Conservation (phyloP, 2,113 vertebrate genomes). For the Stomatorhinus ivindoensis region DNA sequence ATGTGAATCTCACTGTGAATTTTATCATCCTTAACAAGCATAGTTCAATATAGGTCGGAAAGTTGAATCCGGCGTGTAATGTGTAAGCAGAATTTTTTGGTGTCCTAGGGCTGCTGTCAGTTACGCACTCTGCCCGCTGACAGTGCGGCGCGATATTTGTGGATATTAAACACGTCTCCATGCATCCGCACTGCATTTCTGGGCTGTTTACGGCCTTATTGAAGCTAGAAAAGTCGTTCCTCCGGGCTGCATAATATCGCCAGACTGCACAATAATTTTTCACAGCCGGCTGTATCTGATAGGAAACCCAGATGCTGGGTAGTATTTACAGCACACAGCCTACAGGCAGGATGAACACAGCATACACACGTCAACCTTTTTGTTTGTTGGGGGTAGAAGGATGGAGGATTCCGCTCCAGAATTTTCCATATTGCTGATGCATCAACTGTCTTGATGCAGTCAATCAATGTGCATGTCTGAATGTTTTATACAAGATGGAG, state of each 20-base stretch:
- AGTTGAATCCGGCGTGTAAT: not conserved
- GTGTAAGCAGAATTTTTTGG: no score
- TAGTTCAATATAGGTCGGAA: not conserved
- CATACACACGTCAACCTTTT: not conserved
- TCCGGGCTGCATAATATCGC: not conserved
- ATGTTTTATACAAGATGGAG: not conserved
- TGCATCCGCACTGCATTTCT: not conserved
- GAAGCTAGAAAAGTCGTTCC: not conserved
- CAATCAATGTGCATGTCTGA: not conserved
- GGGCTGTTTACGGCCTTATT: not conserved
- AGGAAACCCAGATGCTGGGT: not conserved
- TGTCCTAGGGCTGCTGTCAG: not conserved
- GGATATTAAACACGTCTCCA: not conserved
- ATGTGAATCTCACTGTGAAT: not conserved
- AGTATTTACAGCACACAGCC: not conserved
- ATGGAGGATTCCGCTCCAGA: not conserved
- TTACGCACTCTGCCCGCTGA: not conserved
- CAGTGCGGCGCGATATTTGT: not conserved
- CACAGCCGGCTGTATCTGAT: not conserved
- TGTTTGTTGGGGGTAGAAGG: not conserved
- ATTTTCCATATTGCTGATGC: not conserved
- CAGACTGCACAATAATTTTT: not conserved
- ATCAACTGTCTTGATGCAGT: constrained; percentile 32
- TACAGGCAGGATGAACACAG: not conserved
- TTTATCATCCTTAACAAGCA: not conserved